Evolutionary conservation across 64 coral and sea anemone species (phyloP), one percentile per base, ranked within the genome.

Genomic region (Montipora sp.): DNA sequence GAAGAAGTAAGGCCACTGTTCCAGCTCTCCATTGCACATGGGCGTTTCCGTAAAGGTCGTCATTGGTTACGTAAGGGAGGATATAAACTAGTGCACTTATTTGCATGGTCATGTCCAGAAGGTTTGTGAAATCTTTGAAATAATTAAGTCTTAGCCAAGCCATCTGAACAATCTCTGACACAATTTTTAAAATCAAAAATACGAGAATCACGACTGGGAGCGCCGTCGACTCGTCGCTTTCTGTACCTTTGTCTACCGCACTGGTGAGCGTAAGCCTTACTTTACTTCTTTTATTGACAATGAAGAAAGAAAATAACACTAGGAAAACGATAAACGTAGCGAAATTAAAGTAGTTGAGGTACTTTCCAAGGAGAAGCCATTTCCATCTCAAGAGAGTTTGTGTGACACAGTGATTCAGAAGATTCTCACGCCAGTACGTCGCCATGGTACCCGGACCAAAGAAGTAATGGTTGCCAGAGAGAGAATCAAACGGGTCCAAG

Each of bases 371-470:
- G 0, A 74, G 65, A 5, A 91, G 71, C 95, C 95, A 98, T 61
- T 94, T 98, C 61, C 77, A 94, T n/a, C 84, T 78, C 9, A 98
- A 58, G 1, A 91, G 78, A 8, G 80, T 51, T 48, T 98, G 92
- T 12, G 92, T 89, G 2, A 98, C 83, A 27, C 77, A 48, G 59
- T 98, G 95, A 57, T 94, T 94, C n/a, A 98, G 59, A 11, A 98
- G 78, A 2, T 77, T 80, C 24, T 98, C 95, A 47, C 92, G 77
- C 15, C 91, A 87, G 43, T 92, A 68, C 10, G 79, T 85, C 3
- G 87, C 92, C 95, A 98, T 98, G 27, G 27, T 51, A 8, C 80
- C 51, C 0, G 95, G 95, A 4, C 75, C 95, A 59, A 83, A 89
- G 71, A 94, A 98, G 36, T 78, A 51, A 3, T 78, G 51, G 14